phyloP scores from a whole-genome alignment of 2,888 invertebrate species.

The Oligia fasciuncula region DNA sequence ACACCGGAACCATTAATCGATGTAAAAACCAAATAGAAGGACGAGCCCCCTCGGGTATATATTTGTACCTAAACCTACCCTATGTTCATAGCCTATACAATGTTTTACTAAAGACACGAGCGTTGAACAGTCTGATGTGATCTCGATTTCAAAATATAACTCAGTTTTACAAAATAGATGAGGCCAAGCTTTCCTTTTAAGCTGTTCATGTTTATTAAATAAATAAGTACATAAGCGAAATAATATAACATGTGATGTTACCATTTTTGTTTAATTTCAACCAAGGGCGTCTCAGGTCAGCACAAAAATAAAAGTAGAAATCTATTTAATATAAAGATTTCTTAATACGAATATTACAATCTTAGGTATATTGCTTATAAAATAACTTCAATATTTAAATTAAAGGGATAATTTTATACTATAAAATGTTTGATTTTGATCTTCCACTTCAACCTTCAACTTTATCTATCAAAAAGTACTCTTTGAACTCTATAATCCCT shows the following conservation, averaged over 20 bases:
- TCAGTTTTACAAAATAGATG: not conserved
- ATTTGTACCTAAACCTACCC: not conserved
- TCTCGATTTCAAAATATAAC: not conserved
- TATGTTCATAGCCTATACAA: not conserved
- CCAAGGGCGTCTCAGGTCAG: too few species aligned
- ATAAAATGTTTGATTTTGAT: not conserved
- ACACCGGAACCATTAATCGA: not conserved
- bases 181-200: not conserved
- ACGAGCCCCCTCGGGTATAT: not conserved
- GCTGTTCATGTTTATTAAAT: not conserved
- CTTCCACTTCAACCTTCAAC: not conserved
- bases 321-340: not conserved
- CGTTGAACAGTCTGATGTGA: not conserved
- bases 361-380: not conserved
- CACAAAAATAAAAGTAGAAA: not conserved
- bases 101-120: too few species aligned
- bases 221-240: not conserved
- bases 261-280: not conserved
- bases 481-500: too few species aligned
- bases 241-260: not conserved
- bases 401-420: not conserved
- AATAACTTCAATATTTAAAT: not conserved
- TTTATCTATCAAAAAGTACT: too few species aligned
- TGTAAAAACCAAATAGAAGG: not conserved
- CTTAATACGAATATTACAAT: constrained; percentile 1